Base-by-base conservation (phyloP, 2,888 invertebrate species). In the Drosophila subsilvestris region DNA sequence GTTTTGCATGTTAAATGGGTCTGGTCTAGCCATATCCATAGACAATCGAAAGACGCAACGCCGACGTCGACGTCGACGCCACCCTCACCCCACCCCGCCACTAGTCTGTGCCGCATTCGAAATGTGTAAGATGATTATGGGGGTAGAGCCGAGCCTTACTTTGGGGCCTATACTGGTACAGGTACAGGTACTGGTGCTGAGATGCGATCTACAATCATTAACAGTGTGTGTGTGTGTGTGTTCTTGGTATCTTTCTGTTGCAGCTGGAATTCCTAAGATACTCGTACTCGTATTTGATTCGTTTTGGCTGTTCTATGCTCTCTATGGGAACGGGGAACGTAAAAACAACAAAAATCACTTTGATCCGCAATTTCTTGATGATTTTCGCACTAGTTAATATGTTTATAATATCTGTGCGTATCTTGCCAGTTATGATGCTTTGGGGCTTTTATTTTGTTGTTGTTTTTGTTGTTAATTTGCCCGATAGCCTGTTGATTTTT, bases 401-500 rank as follows among this genome's bases (percentile, higher is more conserved):
- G 65, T 66, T 66, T 63, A 66, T 63, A 43, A 63, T 63, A 48
- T 66, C 48, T 63, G 42, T 12, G 32, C 32, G 32, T 12, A 32
- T 49, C 22, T n/a, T 54, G 62, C 42, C 67, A 68, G 44, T 6
- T 25, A 5, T 6, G 25, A 53, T 49, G 47, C 67, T 54, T 59
- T 44, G 29, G 59, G 49, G 27, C 1, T 67, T 67, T 49, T 59
- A 44, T 54, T 45, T 45, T 43, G 10, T 22, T 43, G 10, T 18
- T 51, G 12, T 37, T 54, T 45, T 45, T 43, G 10, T 22, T 43
- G 10, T 18, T 51, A 18, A 20, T 20, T 51, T 20, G 12, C 7
- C 14, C 12, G 3, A 27, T 9, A 1, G 2, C n/a, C 7, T 25
- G 17, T 45, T 14, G 55, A 22, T 5, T 25, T 37, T 63, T 54